Conservation (phyloP, 1,140 invertebrate species). For the Eufriesea mexicana region DNA sequence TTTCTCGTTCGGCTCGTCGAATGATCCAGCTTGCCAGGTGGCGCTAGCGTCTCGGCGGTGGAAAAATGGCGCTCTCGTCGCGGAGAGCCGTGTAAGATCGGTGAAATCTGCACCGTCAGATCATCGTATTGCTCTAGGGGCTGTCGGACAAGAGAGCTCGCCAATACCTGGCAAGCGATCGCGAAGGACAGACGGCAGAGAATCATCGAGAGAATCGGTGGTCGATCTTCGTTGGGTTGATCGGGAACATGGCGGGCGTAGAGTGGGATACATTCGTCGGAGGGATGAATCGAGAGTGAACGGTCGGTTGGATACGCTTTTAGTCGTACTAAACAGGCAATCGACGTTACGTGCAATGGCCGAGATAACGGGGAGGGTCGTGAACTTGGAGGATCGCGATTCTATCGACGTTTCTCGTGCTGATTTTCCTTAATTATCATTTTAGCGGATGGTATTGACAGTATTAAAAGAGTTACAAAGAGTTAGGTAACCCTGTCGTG, state of each 20-base stretch:
- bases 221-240: background rate
- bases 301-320: background rate
- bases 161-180: background rate
- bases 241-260: background rate
- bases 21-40: too few species aligned
- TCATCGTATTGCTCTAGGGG: too few species aligned
- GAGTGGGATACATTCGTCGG: background rate
- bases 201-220: background rate
- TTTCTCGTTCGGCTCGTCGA: background rate
- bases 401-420: background rate
- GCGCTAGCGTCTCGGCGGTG: background rate
- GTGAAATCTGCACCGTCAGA: too few species aligned
- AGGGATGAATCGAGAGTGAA: background rate
- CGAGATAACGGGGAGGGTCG: background rate
- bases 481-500: constrained; percentile 62
- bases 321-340: background rate
- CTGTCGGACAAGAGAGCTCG: too few species aligned
- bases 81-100: too few species aligned
- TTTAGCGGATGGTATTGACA: constrained; percentile 55
- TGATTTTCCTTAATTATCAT: constrained; percentile 23
- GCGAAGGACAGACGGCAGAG: background rate
- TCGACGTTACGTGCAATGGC: background rate
- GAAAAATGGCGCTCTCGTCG: background rate
- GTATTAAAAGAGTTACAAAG: constrained; percentile 71
- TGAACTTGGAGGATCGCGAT: background rate